Evolutionary conservation across 1,140 invertebrate genomes (phyloP).

Genomic region (Anagrus nilaparvatae): DNA sequence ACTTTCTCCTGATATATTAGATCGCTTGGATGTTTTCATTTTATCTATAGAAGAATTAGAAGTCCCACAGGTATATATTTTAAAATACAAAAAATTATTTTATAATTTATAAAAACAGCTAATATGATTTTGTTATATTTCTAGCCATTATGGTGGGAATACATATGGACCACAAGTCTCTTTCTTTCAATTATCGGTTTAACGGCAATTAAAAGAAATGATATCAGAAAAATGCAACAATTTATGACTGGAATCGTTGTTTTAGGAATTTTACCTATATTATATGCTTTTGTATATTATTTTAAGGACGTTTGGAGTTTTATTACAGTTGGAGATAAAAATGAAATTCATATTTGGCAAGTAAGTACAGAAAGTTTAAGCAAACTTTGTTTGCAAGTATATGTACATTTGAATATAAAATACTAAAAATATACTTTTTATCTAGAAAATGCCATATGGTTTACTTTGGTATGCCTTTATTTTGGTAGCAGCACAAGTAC

Average conservation of each 20-base stretch:
- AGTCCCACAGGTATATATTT: constrained; percentile 66
- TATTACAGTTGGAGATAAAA: constrained; percentile 54
- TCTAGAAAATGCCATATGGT: constrained; percentile 81
- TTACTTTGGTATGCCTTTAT: constrained; percentile 92
- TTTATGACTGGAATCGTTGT: constrained; percentile 73
- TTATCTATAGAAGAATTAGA: constrained; percentile 87
- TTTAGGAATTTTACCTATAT: constrained; percentile 69
- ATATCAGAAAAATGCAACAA: constrained; percentile 62
- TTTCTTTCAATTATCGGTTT: constrained; percentile 79
- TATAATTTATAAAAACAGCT: constrained; percentile 2
- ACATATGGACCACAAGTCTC: constrained; percentile 81
- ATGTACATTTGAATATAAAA: neutral
- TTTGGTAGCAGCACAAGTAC: constrained; percentile 78
- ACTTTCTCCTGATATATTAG: constrained; percentile 81
- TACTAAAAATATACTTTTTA: constrained; percentile 25
- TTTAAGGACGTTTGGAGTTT: constrained; percentile 77
- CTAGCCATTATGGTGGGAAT: constrained; percentile 85
- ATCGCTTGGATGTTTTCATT: constrained; percentile 86
- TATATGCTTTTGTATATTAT: constrained; percentile 74
- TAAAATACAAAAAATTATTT: constrained; percentile 7
- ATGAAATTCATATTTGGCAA: constrained; percentile 68
- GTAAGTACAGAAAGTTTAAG: constrained; percentile 38
- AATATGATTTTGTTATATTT: constrained; percentile 25
- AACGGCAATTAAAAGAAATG: constrained; percentile 75
- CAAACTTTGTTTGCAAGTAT: too few relatives aligned